Evolutionary conservation across 2,113 vertebrate genomes (phyloP).

Genomic region (Sphyrna mokarran): DNA sequence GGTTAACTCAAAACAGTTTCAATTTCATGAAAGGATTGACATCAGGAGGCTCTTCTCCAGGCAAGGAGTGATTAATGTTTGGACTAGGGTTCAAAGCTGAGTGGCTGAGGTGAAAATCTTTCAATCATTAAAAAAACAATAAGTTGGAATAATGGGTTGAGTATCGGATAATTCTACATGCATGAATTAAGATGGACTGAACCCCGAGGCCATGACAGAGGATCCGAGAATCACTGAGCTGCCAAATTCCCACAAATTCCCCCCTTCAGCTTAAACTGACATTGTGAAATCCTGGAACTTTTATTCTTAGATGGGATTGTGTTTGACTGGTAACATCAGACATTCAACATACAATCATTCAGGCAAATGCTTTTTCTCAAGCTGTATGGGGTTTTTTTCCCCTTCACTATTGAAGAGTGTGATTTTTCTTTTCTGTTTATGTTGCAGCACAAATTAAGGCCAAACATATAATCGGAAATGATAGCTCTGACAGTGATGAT

Average conservation of each 20-base stretch:
- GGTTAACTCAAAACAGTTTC: neutral
- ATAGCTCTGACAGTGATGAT: slow-evolving; percentile 81
- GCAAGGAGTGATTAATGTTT: neutral
- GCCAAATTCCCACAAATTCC: neutral
- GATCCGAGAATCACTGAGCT: neutral
- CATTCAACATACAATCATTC: neutral
- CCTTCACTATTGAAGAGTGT: neutral
- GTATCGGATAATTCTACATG: neutral
- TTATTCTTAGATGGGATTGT: neutral
- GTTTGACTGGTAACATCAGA: neutral
- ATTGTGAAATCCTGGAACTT: neutral
- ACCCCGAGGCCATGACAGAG: neutral
- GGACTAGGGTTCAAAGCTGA: neutral
- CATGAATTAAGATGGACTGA: neutral
- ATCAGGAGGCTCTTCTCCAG: neutral
- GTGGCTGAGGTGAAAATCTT: neutral
- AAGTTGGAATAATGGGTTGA: neutral
- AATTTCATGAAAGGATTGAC: neutral
- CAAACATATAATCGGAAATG: slow-evolving; percentile 79
- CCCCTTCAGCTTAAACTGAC: neutral
- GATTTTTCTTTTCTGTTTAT: slow-evolving; percentile 40
- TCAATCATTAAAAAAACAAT: neutral
- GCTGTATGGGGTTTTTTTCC: neutral
- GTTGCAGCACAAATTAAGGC: slow-evolving; percentile 81
- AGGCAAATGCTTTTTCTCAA: neutral